phyloP scores from a whole-genome alignment of 2,888 invertebrate species.

The Agrotis ipsilon region DNA sequence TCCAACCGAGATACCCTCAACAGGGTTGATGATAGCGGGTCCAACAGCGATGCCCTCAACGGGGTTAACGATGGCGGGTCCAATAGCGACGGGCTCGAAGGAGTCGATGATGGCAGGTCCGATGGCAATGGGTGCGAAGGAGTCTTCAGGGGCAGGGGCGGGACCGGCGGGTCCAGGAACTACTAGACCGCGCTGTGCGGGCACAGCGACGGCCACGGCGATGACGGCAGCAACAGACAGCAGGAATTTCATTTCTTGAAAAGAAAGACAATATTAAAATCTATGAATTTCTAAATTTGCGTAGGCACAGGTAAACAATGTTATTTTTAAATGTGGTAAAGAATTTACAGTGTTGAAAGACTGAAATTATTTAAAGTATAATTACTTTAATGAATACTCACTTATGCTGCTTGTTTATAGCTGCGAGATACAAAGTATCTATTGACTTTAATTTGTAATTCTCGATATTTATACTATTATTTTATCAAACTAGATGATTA shows the following conservation, averaged over 20 bases:
- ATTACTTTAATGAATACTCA: conserved; percentile 20
- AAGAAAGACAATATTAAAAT: background rate
- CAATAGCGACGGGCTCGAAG: conserved; percentile 66
- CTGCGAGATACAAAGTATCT: conserved; percentile 63
- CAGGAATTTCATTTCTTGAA: conserved; percentile 54
- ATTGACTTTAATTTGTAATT: conserved; percentile 27
- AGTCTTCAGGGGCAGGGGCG: conserved; percentile 7
- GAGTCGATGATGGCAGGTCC: conserved; percentile 63
- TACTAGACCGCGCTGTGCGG: conserved; percentile 52
- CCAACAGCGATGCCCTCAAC: conserved; percentile 70
- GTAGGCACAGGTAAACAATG: too few relatives aligned
- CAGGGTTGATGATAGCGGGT: conserved; percentile 1
- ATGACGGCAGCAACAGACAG: conserved; percentile 56
- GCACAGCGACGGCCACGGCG: conserved; percentile 60
- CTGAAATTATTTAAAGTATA: too few relatives aligned
- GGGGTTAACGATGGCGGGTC: conserved; percentile 61
- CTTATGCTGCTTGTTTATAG: conserved; percentile 63
- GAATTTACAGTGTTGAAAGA: background rate
- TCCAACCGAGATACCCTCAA: conserved; percentile 39
- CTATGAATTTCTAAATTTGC: too few relatives aligned
- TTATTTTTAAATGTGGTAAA: background rate
- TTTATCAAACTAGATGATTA: conserved; percentile 49
- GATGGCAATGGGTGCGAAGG: conserved; percentile 47
- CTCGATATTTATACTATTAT: conserved; percentile 49
- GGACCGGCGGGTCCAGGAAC: conserved; percentile 48